phyloP scores from a whole-genome alignment of 2,113 vertebrate species.

The Galbula dea region DNA sequence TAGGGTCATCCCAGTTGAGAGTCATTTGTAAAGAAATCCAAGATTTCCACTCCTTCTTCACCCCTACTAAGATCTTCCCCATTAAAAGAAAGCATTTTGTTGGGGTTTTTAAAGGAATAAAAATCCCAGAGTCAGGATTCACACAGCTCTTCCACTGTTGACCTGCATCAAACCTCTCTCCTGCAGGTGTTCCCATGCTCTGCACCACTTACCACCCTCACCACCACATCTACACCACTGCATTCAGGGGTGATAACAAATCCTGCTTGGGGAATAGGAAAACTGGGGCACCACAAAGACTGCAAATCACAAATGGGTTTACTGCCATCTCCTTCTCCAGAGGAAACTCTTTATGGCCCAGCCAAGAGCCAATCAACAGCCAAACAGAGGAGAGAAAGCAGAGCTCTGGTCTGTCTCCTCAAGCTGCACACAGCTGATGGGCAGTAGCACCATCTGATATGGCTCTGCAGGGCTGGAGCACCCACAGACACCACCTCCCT shows the following conservation, averaged over 20 bases:
- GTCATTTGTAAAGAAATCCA: background rate
- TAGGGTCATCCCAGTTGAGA: background rate
- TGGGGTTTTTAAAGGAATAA: background rate
- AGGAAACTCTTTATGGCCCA: rapidly evolving
- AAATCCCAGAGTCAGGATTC: background rate
- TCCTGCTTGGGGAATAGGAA: background rate
- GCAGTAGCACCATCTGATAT: background rate
- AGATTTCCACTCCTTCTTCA: background rate
- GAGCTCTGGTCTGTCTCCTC: background rate
- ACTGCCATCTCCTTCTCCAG: background rate
- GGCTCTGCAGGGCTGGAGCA: background rate
- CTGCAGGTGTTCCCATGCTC: background rate
- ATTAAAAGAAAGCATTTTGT: background rate
- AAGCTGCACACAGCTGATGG: rapidly evolving
- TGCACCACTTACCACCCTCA: too few relatives aligned
- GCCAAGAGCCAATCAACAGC: background rate
- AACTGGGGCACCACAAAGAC: background rate
- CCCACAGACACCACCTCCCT: background rate
- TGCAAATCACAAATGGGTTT: background rate
- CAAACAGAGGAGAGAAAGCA: background rate
- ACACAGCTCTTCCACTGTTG: background rate
- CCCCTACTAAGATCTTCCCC: background rate
- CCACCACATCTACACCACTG: too few relatives aligned
- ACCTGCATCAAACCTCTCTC: background rate
- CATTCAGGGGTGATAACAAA: rapidly evolving